phyloP scores from a whole-genome alignment of 2,888 invertebrate species.

The Yponomeuta malinellus region DNA sequence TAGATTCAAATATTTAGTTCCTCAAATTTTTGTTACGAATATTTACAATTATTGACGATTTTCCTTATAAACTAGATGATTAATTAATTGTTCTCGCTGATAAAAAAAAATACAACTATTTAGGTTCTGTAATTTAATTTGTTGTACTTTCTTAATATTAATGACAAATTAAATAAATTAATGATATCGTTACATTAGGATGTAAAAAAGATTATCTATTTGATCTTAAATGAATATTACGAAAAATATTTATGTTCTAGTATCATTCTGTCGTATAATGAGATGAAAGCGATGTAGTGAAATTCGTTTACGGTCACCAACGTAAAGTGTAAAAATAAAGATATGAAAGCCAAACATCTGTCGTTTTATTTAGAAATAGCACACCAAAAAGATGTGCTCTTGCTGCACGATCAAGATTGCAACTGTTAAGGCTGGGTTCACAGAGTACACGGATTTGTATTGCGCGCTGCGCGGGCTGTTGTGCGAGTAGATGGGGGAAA shows the following conservation, averaged over 20 bases:
- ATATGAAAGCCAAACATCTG: slow-evolving; percentile 61
- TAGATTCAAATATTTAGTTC: slow-evolving; percentile 71
- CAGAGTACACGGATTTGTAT: no score
- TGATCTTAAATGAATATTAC: slow-evolving; percentile 69
- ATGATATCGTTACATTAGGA: slow-evolving; percentile 73
- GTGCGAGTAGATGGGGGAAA: no score
- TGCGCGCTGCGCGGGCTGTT: no score
- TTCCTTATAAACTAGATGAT: slow-evolving; percentile 45
- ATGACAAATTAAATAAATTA: slow-evolving; percentile 66
- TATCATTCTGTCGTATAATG: slow-evolving; percentile 72
- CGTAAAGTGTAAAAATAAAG: slow-evolving; percentile 74
- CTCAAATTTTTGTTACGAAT: slow-evolving; percentile 69
- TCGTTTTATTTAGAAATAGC: slow-evolving; percentile 46
- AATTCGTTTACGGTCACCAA: slow-evolving; percentile 73
- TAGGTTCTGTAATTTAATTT: slow-evolving; percentile 72
- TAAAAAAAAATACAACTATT: slow-evolving; percentile 60
- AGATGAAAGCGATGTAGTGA: slow-evolving; percentile 68
- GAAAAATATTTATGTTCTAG: slow-evolving; percentile 76
- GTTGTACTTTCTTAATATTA: slow-evolving; percentile 72
- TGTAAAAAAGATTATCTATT: slow-evolving; percentile 77
- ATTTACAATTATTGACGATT: slow-evolving; percentile 65
- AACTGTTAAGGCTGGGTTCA: no score
- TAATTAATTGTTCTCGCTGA: slow-evolving; percentile 62
- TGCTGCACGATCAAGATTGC: no score
- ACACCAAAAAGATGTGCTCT: no score